Evolutionary conservation across 1,140 invertebrate species (phyloP).

Genomic region (Ceratosolen solmsi): DNA sequence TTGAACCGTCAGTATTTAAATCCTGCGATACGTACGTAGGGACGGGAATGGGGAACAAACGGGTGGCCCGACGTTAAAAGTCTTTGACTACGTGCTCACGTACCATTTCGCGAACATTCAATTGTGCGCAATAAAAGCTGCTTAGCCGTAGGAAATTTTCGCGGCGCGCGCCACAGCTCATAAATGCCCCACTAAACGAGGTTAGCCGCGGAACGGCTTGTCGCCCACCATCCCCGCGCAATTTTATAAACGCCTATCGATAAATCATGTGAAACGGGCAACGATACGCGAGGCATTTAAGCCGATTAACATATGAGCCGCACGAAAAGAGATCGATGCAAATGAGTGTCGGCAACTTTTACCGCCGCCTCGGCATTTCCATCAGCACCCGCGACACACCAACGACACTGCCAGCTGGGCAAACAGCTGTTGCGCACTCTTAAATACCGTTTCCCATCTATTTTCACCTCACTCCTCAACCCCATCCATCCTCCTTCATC

Average conservation of each 20-base stretch:
- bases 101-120: conserved; percentile 42
- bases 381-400: background rate
- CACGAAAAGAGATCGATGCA: conserved; percentile 31
- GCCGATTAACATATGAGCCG: conserved; percentile 29
- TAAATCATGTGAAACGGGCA: conserved; percentile 39
- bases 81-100: conserved; percentile 15
- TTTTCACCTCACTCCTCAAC: no score
- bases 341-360: background rate
- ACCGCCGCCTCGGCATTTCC: background rate
- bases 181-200: conserved; percentile 33
- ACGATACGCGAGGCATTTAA: conserved; percentile 1
- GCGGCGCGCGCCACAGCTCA: background rate
- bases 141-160: conserved; percentile 23
- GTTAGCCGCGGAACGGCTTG: conserved; percentile 4
- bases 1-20: conserved; percentile 24
- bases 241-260: conserved; percentile 4
- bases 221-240: conserved; percentile 20
- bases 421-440: background rate
- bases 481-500: no score
- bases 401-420: no score
- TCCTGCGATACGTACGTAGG: background rate
- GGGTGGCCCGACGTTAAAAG: background rate
- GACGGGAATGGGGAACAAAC: no score
- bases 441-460: no score
- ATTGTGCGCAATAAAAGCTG: conserved; percentile 25